A percentile compares a stretch with the other conserved stretches of the same genome.
phyloP scores from a whole-genome alignment of 1,140 invertebrate species.

The Lysiphlebus fabarum region DNA sequence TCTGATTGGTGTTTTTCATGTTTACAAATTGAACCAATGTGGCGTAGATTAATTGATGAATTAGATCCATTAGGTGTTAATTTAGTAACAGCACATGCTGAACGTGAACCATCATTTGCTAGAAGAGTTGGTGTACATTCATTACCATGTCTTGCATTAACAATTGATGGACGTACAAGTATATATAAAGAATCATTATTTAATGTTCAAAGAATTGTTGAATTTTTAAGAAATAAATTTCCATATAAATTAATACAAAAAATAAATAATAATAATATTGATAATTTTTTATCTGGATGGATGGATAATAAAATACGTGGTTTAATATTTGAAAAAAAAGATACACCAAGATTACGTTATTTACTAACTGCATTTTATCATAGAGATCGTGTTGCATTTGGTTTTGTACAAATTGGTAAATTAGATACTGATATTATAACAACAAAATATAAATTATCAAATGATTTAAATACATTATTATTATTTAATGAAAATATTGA shows the following conservation, averaged over 20 bases:
- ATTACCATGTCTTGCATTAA: constrained; percentile 77
- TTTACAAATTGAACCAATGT: constrained; percentile 76
- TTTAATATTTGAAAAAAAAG: constrained; percentile 79
- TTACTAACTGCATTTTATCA: constrained; percentile 85
- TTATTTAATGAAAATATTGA: constrained; percentile 87
- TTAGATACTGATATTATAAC: constrained; percentile 63
- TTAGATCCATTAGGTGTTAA: constrained; percentile 74
- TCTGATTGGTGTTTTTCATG: constrained; percentile 92
- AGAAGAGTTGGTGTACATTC: constrained; percentile 73
- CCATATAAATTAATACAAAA: constrained; percentile 73
- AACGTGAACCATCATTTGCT: constrained; percentile 72
- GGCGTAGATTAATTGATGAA: constrained; percentile 78
- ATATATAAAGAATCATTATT: constrained; percentile 76
- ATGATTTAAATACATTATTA: constrained; percentile 79
- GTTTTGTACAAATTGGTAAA: constrained; percentile 74
- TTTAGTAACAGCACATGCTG: constrained; percentile 79
- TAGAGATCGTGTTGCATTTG: constrained; percentile 81
- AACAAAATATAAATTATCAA: constrained; percentile 69
- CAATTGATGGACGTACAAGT: constrained; percentile 76
- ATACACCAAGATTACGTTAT: constrained; percentile 76
- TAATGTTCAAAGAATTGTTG: constrained; percentile 76
- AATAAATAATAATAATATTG: constrained; percentile 71
- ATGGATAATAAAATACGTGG: constrained; percentile 87
- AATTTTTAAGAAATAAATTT: constrained; percentile 81
- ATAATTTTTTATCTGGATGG: constrained; percentile 83